phyloP scores from a whole-genome alignment of 2,888 invertebrate species.

The Drosophila merina region DNA sequence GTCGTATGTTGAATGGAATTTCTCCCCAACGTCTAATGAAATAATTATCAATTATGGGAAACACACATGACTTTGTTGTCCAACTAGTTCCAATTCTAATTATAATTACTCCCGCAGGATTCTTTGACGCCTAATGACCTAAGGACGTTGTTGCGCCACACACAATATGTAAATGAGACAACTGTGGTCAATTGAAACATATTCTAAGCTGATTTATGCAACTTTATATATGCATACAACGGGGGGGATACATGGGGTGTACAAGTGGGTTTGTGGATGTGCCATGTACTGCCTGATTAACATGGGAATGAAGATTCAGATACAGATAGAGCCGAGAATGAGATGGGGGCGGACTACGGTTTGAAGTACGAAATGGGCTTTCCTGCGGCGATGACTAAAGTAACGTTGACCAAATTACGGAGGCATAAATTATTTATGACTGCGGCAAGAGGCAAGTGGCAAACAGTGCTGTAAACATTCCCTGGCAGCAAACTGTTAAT shows the following conservation, averaged over 20 bases:
- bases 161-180: constrained; percentile 49
- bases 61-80: constrained; percentile 30
- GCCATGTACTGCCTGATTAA: constrained; percentile 47
- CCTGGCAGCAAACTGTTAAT: constrained; percentile 36
- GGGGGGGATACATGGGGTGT: not conserved
- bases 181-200: constrained; percentile 57
- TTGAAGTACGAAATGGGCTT: constrained; percentile 6
- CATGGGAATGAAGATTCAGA: constrained; percentile 52
- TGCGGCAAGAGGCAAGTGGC: constrained; percentile 57
- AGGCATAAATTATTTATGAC: constrained; percentile 77
- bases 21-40: constrained; percentile 37
- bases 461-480: constrained; percentile 61
- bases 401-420: constrained; percentile 72
- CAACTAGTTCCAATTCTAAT: constrained; percentile 38
- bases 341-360: not conserved
- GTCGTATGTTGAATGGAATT: constrained; percentile 10
- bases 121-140: constrained; percentile 52
- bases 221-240: constrained; percentile 5
- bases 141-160: constrained; percentile 31
- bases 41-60: constrained; percentile 44
- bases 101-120: constrained; percentile 50
- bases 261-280: not conserved
- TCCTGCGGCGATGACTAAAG: constrained; percentile 32
- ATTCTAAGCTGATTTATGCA: constrained; percentile 65
- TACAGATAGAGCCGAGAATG: constrained; percentile 21